A percentile compares a stretch with the other conserved stretches of the same genome.
phyloP scores from a whole-genome alignment of 2,888 invertebrate genomes.

The Xestia sexstrigata region DNA sequence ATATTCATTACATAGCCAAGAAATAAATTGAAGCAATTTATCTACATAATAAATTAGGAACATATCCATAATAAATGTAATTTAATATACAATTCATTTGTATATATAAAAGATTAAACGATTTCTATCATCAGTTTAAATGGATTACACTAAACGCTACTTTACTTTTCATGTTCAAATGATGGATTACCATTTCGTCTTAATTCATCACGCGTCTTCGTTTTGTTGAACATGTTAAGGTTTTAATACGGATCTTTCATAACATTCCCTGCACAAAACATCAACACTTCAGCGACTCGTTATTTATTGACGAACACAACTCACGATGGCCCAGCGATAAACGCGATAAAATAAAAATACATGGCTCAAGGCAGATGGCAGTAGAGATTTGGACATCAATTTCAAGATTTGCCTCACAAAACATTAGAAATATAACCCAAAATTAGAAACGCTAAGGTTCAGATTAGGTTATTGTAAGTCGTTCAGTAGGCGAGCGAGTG shows the following conservation, averaged over 20 bases:
- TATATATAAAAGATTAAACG: slow-evolving; percentile 44
- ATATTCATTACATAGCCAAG: slow-evolving; percentile 48
- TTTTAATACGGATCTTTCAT: slow-evolving; percentile 66
- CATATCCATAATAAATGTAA: slow-evolving; percentile 37
- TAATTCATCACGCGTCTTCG: slow-evolving; percentile 56
- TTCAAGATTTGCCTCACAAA: slow-evolving; percentile 74
- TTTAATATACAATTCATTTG: slow-evolving; percentile 37
- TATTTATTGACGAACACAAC: slow-evolving; percentile 75
- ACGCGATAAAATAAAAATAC: slow-evolving; percentile 84
- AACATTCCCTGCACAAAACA: slow-evolving; percentile 69
- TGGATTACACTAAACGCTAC: slow-evolving; percentile 39
- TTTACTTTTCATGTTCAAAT: slow-evolving; percentile 35
- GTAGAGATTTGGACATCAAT: slow-evolving; percentile 86
- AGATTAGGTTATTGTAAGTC: slow-evolving; percentile 65
- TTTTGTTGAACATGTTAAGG: slow-evolving; percentile 52
- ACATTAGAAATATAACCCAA: slow-evolving; percentile 69
- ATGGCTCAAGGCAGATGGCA: slow-evolving; percentile 83
- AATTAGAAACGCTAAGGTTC: slow-evolving; percentile 64
- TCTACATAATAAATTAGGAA: slow-evolving; percentile 45
- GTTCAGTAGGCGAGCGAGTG: slow-evolving; percentile 77
- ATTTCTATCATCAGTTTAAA: slow-evolving; percentile 37
- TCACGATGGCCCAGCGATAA: slow-evolving; percentile 77
- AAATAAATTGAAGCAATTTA: slow-evolving; percentile 51
- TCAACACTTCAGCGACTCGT: slow-evolving; percentile 69
- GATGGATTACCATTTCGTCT: slow-evolving; percentile 58